Conservation (phyloP, 2,113 vertebrate genomes). For the Leiothrix lutea region DNA sequence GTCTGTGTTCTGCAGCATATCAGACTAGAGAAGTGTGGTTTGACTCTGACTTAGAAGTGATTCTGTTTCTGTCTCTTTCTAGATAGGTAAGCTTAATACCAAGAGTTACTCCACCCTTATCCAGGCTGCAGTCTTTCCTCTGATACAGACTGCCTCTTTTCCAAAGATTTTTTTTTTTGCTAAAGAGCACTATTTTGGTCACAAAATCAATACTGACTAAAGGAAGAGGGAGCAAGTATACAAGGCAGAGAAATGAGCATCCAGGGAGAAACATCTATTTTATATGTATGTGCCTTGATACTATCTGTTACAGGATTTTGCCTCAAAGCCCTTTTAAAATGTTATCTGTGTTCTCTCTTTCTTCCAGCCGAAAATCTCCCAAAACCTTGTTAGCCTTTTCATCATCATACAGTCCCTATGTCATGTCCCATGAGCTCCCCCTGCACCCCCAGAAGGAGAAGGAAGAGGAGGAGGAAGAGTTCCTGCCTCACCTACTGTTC, state of each 20-base stretch:
- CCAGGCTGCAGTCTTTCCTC: not conserved
- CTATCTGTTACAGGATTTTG: not conserved
- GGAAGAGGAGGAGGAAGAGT: constrained; percentile 68
- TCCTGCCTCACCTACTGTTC: constrained; percentile 66
- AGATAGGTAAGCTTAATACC: not conserved
- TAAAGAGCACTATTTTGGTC: not conserved
- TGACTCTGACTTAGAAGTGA: not conserved
- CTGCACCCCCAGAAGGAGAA: constrained; percentile 25
- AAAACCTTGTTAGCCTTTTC: constrained; percentile 1
- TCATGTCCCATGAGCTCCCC: not conserved
- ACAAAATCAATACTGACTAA: not conserved
- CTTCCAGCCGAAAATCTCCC: not conserved
- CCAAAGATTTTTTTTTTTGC: not conserved
- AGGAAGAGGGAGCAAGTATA: not conserved
- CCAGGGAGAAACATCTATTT: not conserved
- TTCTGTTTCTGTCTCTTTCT: not conserved
- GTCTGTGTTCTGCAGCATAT: not conserved
- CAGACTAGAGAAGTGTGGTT: not conserved
- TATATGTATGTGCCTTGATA: not conserved
- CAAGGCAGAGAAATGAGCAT: not conserved
- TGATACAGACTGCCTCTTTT: not conserved
- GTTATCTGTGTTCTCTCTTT: not conserved
- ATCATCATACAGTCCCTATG: not conserved
- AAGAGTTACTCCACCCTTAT: not conserved
- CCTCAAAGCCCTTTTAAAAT: not conserved